These are phyloP conservation scores for Enteromius fasciolatus DNA, from an alignment of 2,797 vertebrate species.

Conservation along the genomic window DNA sequence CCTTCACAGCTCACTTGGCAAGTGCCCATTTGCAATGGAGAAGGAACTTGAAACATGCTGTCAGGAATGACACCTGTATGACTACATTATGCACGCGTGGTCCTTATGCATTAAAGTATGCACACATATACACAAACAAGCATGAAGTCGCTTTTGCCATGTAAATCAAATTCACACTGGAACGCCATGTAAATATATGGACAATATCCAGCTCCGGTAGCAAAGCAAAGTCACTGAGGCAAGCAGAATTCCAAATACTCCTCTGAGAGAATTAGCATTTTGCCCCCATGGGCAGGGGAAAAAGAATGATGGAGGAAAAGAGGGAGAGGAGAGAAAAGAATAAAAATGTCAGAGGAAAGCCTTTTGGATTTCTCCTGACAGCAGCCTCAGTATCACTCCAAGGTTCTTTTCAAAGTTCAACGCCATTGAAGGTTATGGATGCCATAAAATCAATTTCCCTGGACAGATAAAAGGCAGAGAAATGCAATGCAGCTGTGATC, in stretches of 20 bases:
- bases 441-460: constrained; percentile 71
- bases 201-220: constrained; percentile 64
- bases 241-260: constrained; percentile 72
- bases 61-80: constrained; percentile 70
- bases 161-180: constrained; percentile 65
- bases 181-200: constrained; percentile 61
- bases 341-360: constrained; percentile 64
- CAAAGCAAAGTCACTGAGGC: constrained; percentile 71
- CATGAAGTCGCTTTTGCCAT: constrained; percentile 56
- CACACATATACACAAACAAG: constrained; percentile 59
- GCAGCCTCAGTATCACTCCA: constrained; percentile 63
- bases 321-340: constrained; percentile 39
- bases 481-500: constrained; percentile 70
- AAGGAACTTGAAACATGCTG: constrained; percentile 55
- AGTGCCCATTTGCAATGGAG: constrained; percentile 61
- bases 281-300: constrained; percentile 57
- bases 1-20: constrained; percentile 79
- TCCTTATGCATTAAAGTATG: constrained; percentile 47
- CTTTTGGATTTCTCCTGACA: constrained; percentile 63
- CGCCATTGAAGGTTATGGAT: constrained; percentile 70
- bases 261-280: constrained; percentile 75
- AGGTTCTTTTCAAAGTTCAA: constrained; percentile 70
- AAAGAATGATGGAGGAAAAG: constrained; percentile 27
- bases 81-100: constrained; percentile 59
- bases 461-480: constrained; percentile 68